Evolutionary conservation across 2,113 vertebrate genomes (phyloP), one percentile per base, ranked within the genome.

Genomic region (Suncus etruscus): DNA sequence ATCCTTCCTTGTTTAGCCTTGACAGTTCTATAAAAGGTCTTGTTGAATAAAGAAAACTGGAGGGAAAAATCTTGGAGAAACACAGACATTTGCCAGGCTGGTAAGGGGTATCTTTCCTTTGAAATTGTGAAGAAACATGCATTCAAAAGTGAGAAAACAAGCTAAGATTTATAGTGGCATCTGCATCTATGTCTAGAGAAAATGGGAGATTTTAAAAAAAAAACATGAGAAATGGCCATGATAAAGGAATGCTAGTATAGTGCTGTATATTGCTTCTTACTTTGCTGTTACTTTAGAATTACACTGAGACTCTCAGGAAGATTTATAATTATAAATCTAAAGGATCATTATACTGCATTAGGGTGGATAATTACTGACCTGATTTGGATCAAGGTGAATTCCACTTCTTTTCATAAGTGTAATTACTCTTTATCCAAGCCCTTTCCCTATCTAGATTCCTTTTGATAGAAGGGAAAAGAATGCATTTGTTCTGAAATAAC

Each of bases 341-440:
- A 92, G 70, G 66, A 92, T 91, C 51, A 83, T 95, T 94, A 92
- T 87, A 89, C n/a, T 83, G 16, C 61, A 87, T 94, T 93, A 94
- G 76, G 31, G 58, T 91, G 24, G 47, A 87, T 92, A 94, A 96
- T 95, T 92, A 79, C 78, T 89, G 92, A 93, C 51, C 70, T 82
- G 79, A 87, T 93, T 94, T 89, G n/a, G 51, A 95, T 92, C 89
- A 94, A 95, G 94, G 82, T 94, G 87, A 94, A 89, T 83, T 91
- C 74, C 72, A 78, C 66, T 93, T 94, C 81, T 94, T 94, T 94
- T 95, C 81, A 87, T 87, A 87, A 92, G 91, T 87, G 45, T 85
- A 95, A 95, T 95, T 93, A 94, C 93, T 95, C 65, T 91, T 89
- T 93, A 78, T 89, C 66, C 51, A 89, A 89, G 82, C 39, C 29